These are phyloP conservation scores for Rhegmatorhina hoffmannsi DNA, from an alignment of 2,113 vertebrate genomes.

Conservation along the genomic window DNA sequence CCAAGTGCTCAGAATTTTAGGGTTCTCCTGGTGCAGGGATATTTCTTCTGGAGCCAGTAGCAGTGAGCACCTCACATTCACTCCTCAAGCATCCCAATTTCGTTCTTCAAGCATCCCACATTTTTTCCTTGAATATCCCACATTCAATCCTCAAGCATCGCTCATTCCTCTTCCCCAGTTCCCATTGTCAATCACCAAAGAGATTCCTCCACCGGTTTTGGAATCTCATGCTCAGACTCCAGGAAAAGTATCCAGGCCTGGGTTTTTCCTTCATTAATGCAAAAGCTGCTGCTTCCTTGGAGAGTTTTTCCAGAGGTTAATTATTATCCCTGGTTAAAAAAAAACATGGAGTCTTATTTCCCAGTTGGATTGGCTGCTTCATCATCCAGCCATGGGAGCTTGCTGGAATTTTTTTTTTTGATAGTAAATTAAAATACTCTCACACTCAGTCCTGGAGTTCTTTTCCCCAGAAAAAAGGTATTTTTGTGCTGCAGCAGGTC, in stretches of 20 bases:
- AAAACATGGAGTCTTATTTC: not conserved
- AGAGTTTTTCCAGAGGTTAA: not conserved
- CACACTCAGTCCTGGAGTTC: fast-evolving
- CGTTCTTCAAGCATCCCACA: not conserved
- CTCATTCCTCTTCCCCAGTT: not conserved
- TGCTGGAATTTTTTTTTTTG: not conserved
- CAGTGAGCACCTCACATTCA: fast-evolving
- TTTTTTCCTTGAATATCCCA: fast-evolving
- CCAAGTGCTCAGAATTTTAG: not conserved
- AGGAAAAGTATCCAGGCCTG: not conserved
- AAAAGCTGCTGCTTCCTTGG: not conserved
- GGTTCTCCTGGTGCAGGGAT: not conserved
- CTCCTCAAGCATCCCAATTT: not conserved
- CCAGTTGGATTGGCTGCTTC: not conserved
- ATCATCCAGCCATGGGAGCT: not conserved
- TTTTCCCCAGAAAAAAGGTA: not conserved
- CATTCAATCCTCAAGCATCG: not conserved
- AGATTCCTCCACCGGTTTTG: not conserved
- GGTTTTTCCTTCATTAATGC: not conserved
- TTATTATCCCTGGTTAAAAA: not conserved
- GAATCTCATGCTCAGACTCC: not conserved
- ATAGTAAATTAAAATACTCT: not conserved
- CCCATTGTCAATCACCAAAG: fast-evolving
- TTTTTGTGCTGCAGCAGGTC: not conserved
- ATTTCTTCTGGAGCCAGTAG: not conserved